Evolutionary conservation across 2,888 invertebrate genomes (phyloP), one percentile per base, ranked within the genome.

Genomic region (Pyrocoelia pectoralis): DNA sequence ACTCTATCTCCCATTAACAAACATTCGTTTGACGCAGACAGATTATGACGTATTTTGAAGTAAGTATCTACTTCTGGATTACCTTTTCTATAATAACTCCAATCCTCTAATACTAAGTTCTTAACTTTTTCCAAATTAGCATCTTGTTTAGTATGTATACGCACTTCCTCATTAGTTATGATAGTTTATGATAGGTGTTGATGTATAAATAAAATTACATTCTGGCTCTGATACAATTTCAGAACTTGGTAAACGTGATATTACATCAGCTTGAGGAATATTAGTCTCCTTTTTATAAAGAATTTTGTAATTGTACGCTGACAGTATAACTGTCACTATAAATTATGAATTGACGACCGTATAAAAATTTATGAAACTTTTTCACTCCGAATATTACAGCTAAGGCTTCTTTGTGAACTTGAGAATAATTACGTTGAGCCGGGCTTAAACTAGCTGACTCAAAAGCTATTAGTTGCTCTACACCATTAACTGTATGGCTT

Each of bases 311-410:
- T 49, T 49, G 4, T 56, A 56, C 5, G 28, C 46, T 9, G 56
- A 56, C 1, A 49, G 28, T 12, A 49, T 49, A n/a, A 56, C 28
- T 24, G 2, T 56, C 56, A 12, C 28, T 56, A 4, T 28, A 10
- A 8, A 28, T 14, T 13, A 46, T 49, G 43, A 55, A 43, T 18
- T 15, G 1, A 17, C 49, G n/a, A 1, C 56, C 49, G 13, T 13
- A 19, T 10, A 56, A 10, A 29, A 28, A 56, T 33, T 49, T 41
- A 12, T 56, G 12, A 28, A 56, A 56, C 49, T 19, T 56, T 24
- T n/a, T n/a, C n/a, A n/a, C n/a, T n/a, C n/a, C n/a, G n/a, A n/a
- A n/a, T n/a, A n/a, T n/a, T n/a, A n/a, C n/a, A n/a, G n/a, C n/a
- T n/a, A n/a, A n/a, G n/a, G n/a, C n/a, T n/a, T n/a, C n/a, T n/a